Base-by-base conservation (phyloP, 2,113 vertebrate species). In the Rattus norvegicus region DNA sequence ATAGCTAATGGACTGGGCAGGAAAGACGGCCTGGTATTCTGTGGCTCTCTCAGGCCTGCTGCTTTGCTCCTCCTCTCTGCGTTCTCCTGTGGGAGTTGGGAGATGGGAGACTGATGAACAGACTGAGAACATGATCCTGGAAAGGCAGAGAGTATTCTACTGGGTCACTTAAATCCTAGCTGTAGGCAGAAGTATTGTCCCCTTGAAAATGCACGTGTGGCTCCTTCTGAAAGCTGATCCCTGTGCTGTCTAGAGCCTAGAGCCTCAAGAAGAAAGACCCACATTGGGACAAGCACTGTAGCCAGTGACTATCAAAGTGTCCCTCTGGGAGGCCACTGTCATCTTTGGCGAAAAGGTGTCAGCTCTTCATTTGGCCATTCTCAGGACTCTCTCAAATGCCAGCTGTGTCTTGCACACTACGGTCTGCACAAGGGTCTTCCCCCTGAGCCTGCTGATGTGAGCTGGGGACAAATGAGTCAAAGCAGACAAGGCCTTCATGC, bases 181-280 rank as follows among this genome's bases (percentile, higher is more conserved):
- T 49, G 49, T 56, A 77, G 80, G 94, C 59, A 19, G 56, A 39
- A 77, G 65, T 12, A 3, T 5, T 59, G 22, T 56, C 22, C 2
- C 52, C 85, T 95, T 94, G 88, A 87, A 70, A 92, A 75, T 88
- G 59, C 81, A 79, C 61, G 22, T 2, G 16, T 54, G 73, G 43
- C 81, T 75, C 86, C 28, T 36, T 26, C 65, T 84, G 72, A 90
- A 56, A 69, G 75, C 28, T 1, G 9, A 11, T 52, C 36, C n/a
- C 90, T 11, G 20, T n/a, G 94, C 91, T 92, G 88, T 89, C 88
- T 96, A 83, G 1, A 83, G 80, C 36, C 24, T 20, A n/a, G 73
- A 61, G 30, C 54, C 61, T 19, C n/a, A 33, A 39, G 49, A 75
- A 33, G 30, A 76, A 93, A 59, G 88, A 43, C 79, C 84, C 72